Conservation (phyloP, 2,113 vertebrate species). For the Podarcis muralis region DNA sequence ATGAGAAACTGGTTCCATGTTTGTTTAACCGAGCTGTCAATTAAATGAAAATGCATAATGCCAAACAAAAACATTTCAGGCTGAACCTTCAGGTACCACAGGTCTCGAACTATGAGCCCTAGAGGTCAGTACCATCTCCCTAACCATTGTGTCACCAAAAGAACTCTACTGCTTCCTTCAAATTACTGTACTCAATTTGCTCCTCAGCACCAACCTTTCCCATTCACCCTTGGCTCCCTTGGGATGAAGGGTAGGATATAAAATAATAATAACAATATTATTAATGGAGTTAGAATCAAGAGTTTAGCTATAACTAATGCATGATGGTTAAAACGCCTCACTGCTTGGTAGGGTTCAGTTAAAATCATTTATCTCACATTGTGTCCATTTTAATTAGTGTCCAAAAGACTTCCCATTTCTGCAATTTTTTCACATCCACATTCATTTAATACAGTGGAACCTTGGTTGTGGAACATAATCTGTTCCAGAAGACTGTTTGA, state of each 20-base stretch:
- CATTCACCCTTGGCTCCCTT: too few relatives aligned
- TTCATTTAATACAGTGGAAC: too few relatives aligned
- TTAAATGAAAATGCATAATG: too few relatives aligned
- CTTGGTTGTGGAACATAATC: too few relatives aligned
- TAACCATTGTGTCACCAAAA: background rate
- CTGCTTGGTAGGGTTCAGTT: too few relatives aligned
- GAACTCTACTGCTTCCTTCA: too few relatives aligned
- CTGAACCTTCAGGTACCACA: background rate
- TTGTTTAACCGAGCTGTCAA: background rate
- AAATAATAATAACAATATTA: too few relatives aligned
- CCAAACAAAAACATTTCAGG: too few relatives aligned
- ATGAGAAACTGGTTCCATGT: background rate
- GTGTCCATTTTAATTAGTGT: background rate
- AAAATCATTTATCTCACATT: background rate
- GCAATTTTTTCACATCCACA: background rate
- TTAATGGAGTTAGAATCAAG: background rate
- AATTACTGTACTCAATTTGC: background rate
- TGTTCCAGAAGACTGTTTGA: too few relatives aligned
- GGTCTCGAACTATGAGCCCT: background rate
- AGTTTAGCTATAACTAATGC: background rate
- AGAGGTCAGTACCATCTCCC: too few relatives aligned
- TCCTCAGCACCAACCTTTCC: background rate
- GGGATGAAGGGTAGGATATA: too few relatives aligned
- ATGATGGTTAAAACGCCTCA: background rate
- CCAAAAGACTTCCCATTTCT: background rate